Conservation (phyloP, 2,888 invertebrate genomes). For the Eudasyphora cyanicolor region DNA sequence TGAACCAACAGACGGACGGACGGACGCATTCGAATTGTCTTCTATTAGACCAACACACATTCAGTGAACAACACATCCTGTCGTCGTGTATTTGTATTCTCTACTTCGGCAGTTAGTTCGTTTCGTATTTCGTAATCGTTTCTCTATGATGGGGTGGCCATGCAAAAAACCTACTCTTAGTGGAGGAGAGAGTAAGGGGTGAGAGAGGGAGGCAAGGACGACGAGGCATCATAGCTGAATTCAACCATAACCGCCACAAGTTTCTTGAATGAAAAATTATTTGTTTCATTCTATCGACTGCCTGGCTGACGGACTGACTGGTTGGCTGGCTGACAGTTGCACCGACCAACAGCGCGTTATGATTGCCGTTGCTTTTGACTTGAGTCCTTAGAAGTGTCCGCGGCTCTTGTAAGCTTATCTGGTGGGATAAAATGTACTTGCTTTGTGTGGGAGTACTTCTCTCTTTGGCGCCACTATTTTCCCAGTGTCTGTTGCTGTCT, state of each 20-base stretch:
- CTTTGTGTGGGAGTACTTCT: constrained; percentile 60
- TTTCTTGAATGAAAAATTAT: constrained; percentile 50
- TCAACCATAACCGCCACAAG: constrained; percentile 35
- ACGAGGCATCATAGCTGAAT: constrained; percentile 2
- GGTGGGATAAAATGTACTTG: constrained; percentile 27
- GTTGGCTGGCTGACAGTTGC: too few relatives aligned
- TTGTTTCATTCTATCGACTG: constrained; percentile 10
- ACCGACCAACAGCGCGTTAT: constrained; percentile 2
- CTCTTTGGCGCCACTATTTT: constrained; percentile 59
- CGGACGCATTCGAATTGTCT: constrained; percentile 33
- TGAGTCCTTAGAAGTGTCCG: neutral
- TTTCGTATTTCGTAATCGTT: constrained; percentile 33
- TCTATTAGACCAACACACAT: constrained; percentile 8
- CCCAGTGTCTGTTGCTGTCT: constrained; percentile 21
- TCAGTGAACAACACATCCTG: constrained; percentile 39
- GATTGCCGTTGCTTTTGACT: constrained; percentile 4
- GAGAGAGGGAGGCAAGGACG: neutral
- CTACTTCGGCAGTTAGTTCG: neutral
- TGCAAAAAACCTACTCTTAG: neutral
- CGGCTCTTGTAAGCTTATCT: neutral
- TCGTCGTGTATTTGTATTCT: constrained; percentile 27
- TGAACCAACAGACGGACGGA: too few relatives aligned
- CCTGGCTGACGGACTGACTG: neutral
- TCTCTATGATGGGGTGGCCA: constrained; percentile 29
- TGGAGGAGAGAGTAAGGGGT: neutral